Evolutionary conservation across 2,113 vertebrate species (phyloP), one percentile per base, ranked within the genome.

Genomic region (Ptilonorhynchus violaceus): DNA sequence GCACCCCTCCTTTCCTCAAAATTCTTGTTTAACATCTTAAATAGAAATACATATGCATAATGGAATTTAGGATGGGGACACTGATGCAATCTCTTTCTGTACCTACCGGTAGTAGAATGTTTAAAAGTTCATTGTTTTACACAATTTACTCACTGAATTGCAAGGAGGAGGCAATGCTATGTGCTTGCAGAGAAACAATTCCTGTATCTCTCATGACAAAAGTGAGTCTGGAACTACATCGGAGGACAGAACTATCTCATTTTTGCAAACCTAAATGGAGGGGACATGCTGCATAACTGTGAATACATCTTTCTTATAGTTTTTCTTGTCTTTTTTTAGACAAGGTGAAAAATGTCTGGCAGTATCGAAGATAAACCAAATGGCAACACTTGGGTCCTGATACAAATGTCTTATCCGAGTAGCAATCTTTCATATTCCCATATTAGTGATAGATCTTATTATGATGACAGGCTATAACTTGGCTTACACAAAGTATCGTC

Each of bases 401-500:
- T 68, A 53, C 14, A 9, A 88, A 86, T 95, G 85, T 88, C 74
- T 96, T 84, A 80, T 78, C 4, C 11, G 81, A 92, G 75, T 56
- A 84, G 13, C 23, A 81, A 75, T 89, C 60, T 75, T 78, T 95
- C 70, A 56, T 96, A 67, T 89, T 96, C 56, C 44, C 39, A 46
- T 88, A 93, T 91, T 95, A 92, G 77, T 70, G 35, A 95, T 93
- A 88, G 78, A 94, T 88, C 94, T 72, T 96, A 60, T 92, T 92
- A 95, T 35, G 72, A 73, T 80, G 74, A 31, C 58, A 84, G 86
- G 67, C 64, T 93, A 10, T 96, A 87, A 91, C 90, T 96, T 93
- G 94, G 86, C 93, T 97, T 96, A 96, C 53, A 90, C 91, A 93
- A 92, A 97, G 49, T 83, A 83, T 96, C 19, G 5, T 96, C 94